Evolutionary conservation across 2,888 invertebrate species (phyloP).

Genomic region (Apamea sordens): DNA sequence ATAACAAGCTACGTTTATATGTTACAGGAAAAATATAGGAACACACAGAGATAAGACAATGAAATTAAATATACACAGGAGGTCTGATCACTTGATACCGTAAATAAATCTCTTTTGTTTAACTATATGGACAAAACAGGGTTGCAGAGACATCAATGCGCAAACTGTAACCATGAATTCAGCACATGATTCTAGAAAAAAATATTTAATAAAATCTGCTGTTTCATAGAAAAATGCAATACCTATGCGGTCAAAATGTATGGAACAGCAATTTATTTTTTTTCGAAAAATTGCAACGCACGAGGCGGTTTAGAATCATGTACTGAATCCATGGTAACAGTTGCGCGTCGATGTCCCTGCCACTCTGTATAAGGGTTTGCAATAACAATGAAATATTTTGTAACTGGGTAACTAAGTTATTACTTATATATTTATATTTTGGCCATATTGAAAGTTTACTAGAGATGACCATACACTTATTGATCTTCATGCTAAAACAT

Average conservation of each 20-base stretch:
- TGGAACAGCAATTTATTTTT: neutral
- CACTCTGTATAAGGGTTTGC: neutral
- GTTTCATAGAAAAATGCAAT: neutral
- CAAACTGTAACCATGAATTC: neutral
- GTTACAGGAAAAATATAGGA: slow-evolving; percentile 35
- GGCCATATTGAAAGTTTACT: slow-evolving; percentile 9
- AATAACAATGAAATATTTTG: neutral
- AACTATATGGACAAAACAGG: neutral
- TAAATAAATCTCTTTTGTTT: neutral
- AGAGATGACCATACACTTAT: neutral
- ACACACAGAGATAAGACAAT: slow-evolving; percentile 34
- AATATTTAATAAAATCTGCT: neutral
- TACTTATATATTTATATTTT: no score
- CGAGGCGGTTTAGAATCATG: neutral
- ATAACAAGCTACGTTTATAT: slow-evolving; percentile 36
- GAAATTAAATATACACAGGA: slow-evolving; percentile 47
- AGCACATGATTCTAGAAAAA: neutral
- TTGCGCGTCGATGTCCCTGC: neutral
- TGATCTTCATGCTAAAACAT: neutral
- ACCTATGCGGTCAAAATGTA: neutral
- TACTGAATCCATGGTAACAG: neutral
- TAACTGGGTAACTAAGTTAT: neutral
- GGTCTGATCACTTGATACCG: slow-evolving; percentile 55
- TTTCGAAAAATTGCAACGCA: neutral
- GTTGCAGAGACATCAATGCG: neutral